Conservation (phyloP, 2,797 vertebrate genomes). For the Spheniscus humboldti region DNA sequence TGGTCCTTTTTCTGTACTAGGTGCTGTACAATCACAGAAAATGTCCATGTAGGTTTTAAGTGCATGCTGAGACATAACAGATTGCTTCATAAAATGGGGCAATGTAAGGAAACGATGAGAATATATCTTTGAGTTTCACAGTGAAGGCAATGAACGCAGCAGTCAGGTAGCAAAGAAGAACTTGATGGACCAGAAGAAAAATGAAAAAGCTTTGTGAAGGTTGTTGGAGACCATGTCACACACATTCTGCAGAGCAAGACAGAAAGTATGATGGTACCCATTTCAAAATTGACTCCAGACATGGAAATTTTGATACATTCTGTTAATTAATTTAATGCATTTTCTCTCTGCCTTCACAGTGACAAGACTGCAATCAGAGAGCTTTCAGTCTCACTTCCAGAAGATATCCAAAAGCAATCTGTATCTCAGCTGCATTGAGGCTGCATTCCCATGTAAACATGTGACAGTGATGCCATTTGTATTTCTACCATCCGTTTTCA, state of each 20-base stretch:
- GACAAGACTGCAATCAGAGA: background rate
- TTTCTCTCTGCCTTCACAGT: background rate
- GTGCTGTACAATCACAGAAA: background rate
- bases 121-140: background rate
- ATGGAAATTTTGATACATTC: background rate
- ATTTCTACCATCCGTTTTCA: background rate
- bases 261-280: background rate
- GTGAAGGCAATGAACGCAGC: background rate
- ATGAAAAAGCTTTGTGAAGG: background rate
- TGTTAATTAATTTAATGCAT: background rate
- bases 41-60: background rate
- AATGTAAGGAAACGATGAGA: background rate
- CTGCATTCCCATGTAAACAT: background rate
- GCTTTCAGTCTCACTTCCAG: background rate
- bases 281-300: background rate
- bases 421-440: background rate
- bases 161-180: background rate
- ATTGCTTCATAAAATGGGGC: background rate
- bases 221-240: background rate
- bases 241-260: background rate
- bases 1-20: background rate
- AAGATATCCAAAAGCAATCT: background rate
- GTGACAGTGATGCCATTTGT: background rate
- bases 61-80: background rate
- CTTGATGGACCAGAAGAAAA: background rate